Evolutionary conservation across 2,113 vertebrate genomes (phyloP), one percentile per base, ranked within the genome.

Genomic region (Lethenteron reissneri): DNA sequence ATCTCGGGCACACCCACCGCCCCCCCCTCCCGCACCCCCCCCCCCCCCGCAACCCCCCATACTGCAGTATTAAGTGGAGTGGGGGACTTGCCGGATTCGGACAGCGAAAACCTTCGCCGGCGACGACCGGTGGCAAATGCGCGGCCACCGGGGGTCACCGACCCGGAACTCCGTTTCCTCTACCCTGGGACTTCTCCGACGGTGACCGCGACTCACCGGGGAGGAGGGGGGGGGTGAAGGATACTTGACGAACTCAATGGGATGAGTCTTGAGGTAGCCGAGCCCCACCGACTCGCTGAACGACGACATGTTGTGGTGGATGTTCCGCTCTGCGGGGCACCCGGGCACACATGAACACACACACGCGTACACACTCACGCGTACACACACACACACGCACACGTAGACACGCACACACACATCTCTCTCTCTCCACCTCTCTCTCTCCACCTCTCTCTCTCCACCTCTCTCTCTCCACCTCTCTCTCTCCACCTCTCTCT

Each of bases 201-300:
- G 41, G 5, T 41, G 1, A 41, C 41, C 41, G 41, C 41, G 41
- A 41, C 41, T 41, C 41, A 41, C 41, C 41, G 41, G 41, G 41
- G 41, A 41, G 6, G 41, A 12, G 17, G n/a, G 11, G 4, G 64
- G 12, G 56, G 12, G 58, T 12, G 19, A 84, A 97, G 89, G 94
- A 97, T 95, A 99, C 94, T 96, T 99, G 72, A 92, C 94, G 75
- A 97, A 99, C 78, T 97, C 94, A 68, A 91, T 89, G 12, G 94
- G 92, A 1, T 95, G 94, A 1, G 94, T 99, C 84, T 99, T 99
- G 81, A 99, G 81, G 76, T 99, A 99, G n/a, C 94, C 94, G 58
- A 99, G 81, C 57, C 94, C 94, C 0, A 99, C 92, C 0, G 92
- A 99, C 76, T 99, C 94, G 15, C 96, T 97, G 77, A 99, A 99